Evolutionary conservation across 2,888 invertebrate species (phyloP), one percentile per base, ranked within the genome.

Genomic region (Trichacis sp.): DNA sequence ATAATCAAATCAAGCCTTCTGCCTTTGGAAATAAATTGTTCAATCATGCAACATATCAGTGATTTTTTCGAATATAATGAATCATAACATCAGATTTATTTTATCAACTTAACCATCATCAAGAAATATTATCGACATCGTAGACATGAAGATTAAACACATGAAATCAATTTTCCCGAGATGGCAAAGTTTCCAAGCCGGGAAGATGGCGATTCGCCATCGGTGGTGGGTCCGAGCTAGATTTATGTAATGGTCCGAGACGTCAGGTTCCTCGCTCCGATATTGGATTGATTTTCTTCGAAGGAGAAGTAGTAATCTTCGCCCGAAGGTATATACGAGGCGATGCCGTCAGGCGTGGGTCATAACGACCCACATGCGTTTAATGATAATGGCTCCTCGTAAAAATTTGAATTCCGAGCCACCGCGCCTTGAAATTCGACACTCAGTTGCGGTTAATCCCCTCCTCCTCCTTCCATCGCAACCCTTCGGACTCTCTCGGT

Each of bases 391-490:
- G 64, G 61, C 65, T 63, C 46, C 45, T 68, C 71, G 70, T 69
- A 72, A 74, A 74, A 63, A 72, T 70, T 69, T 70, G 62, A 74
- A 76, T 73, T 74, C 66, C 77, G 73, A 78, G 78, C 77, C 62
- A 63, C 33, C 43, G 45, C 43, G 47, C 48, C 57, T 66, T 73
- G 78, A 73, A 78, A 78, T 60, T 60, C 62, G 75, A 78, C 40
- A 40, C 40, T 12, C 15, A n/a, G 15, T 40, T 12, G 15, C 15
- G 40, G 40, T 40, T 15, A 2, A 40, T 40, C 12, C 40, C 15
- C 40, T 36, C 15, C 5, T 9, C 40, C 15, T 15, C 15, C 14
- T 5, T 14, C 14, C 40, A 5, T 15, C 40, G n/a, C 4, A 15
- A 12, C 40, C 9, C 12, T 15, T 40, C 12, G 24, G 3, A 24